These are phyloP conservation scores for Temnothorax rugatulus DNA, from an alignment of 2,888 invertebrate genomes.

Conservation along the genomic window DNA sequence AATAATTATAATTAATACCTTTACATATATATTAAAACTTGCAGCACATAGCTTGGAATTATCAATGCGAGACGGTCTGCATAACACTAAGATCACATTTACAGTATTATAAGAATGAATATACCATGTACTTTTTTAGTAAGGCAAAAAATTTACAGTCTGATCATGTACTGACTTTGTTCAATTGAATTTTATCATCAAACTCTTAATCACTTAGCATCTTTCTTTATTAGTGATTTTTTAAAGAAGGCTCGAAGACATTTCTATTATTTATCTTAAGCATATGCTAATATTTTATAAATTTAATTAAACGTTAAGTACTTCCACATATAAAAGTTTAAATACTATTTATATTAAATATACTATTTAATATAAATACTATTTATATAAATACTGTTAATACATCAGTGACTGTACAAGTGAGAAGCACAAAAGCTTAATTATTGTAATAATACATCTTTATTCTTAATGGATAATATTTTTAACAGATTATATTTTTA, in stretches of 20 bases:
- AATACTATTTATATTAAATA: slow-evolving; percentile 33
- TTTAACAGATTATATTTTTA: slow-evolving; percentile 3
- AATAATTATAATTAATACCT: slow-evolving; percentile 52
- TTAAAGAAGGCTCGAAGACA: slow-evolving; percentile 61
- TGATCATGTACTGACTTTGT: slow-evolving; percentile 67
- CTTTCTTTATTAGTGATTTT: slow-evolving; percentile 64
- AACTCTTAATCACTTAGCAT: slow-evolving; percentile 65
- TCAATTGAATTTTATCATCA: slow-evolving; percentile 69
- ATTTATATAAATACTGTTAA: slow-evolving; percentile 45
- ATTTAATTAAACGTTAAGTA: slow-evolving; percentile 64
- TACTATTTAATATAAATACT: neutral
- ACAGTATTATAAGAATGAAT: slow-evolving; percentile 73
- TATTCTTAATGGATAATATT: slow-evolving; percentile 32
- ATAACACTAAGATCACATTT: slow-evolving; percentile 70
- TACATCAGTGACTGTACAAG: slow-evolving; percentile 61
- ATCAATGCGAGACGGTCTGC: slow-evolving; percentile 63
- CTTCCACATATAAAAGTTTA: slow-evolving; percentile 26
- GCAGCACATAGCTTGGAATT: slow-evolving; percentile 51
- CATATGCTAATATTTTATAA: slow-evolving; percentile 68
- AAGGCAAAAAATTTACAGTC: slow-evolving; percentile 65
- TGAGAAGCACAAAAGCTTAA: slow-evolving; percentile 58
- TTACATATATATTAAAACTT: slow-evolving; percentile 64
- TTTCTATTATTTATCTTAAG: slow-evolving; percentile 73
- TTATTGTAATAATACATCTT: slow-evolving; percentile 34
- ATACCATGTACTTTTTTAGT: slow-evolving; percentile 68